Conservation (phyloP, 2,888 invertebrate species). For the Ennomos fuscantarius region DNA sequence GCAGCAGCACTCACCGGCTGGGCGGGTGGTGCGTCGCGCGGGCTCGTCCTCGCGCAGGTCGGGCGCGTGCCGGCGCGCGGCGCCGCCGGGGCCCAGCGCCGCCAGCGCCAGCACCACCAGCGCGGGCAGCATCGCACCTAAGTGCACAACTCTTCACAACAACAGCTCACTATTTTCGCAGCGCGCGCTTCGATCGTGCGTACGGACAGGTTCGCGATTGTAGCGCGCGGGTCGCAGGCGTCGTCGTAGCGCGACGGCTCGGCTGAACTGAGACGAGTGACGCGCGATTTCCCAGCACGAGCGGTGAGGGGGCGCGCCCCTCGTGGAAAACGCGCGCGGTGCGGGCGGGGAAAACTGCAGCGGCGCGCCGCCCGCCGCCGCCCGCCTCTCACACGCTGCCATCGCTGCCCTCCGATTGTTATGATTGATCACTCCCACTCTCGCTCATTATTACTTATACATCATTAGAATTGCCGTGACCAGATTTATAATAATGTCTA, state of each 20-base stretch:
- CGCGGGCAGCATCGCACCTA: conserved; percentile 72
- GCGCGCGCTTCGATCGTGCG: conserved; percentile 63
- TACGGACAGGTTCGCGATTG: conserved; percentile 63
- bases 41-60: conserved; percentile 48
- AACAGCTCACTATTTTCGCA: conserved; percentile 81
- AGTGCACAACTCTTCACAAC: conserved; percentile 61
- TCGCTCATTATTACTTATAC: conserved; percentile 11
- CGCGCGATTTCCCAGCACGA: conserved; percentile 79
- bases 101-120: conserved; percentile 74
- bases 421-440: conserved; percentile 33
- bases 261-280: conserved; percentile 78
- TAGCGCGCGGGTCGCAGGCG: conserved; percentile 67
- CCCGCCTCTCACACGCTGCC: conserved; percentile 37
- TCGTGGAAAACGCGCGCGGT: conserved; percentile 77
- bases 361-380: conserved; percentile 59
- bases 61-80: conserved; percentile 85
- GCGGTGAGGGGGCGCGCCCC: conserved; percentile 78
- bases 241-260: conserved; percentile 78
- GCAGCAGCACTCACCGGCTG: conserved; percentile 86
- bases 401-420: conserved; percentile 32
- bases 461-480: conserved; percentile 9
- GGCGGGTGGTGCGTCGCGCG: conserved; percentile 86
- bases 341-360: conserved; percentile 79
- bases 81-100: conserved; percentile 59
- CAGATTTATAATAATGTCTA: conserved; percentile 3